Evolutionary conservation across 2,113 vertebrate genomes (phyloP).

Genomic region (Phodopus roborovskii): DNA sequence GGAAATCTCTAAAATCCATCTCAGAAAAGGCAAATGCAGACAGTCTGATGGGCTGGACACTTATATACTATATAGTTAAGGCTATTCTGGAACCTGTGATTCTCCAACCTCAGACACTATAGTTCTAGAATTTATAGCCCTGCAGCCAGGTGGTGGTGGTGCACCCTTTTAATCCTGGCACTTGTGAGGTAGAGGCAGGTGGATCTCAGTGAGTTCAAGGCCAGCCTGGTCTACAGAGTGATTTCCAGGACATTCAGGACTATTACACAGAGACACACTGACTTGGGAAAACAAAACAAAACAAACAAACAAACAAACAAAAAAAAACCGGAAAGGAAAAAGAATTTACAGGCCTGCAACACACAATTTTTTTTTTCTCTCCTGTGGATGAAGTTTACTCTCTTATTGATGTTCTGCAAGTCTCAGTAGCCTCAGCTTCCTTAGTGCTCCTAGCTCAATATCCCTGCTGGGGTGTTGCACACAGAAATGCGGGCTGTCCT

Average conservation of each 20-base stretch:
- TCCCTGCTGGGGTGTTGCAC: background rate
- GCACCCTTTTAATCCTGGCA: no score
- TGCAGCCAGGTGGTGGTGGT: no score
- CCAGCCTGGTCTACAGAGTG: no score
- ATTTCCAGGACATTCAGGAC: no score
- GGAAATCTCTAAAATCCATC: background rate
- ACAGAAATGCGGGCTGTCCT: background rate
- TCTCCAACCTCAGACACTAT: background rate
- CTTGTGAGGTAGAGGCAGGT: no score
- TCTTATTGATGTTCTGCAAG: background rate
- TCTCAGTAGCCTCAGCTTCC: background rate
- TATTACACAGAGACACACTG: no score
- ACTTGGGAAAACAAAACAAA: no score
- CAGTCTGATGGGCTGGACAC: background rate
- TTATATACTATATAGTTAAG: no score
- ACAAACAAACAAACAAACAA: no score
- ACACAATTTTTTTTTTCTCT: background rate
- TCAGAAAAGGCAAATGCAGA: background rate
- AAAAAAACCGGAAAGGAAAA: no score
- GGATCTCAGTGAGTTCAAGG: no score
- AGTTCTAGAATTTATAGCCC: background rate
- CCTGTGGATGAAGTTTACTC: background rate
- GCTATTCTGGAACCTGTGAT: background rate
- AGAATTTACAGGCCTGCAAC: background rate
- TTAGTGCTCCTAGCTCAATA: background rate